Evolutionary conservation across 2,888 invertebrate species (phyloP).

Genomic region (Strigamia transsilvanica): DNA sequence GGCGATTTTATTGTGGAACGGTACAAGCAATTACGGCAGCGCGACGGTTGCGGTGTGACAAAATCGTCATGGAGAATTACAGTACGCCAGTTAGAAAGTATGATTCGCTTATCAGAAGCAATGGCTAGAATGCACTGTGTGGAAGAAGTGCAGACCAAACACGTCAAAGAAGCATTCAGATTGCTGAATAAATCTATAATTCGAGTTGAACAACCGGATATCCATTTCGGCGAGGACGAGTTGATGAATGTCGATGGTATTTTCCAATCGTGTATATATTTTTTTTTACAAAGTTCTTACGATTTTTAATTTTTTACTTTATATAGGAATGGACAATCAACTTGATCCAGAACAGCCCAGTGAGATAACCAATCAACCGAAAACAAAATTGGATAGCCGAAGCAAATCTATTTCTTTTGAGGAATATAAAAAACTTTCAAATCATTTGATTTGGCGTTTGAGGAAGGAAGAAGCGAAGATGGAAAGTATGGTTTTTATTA

Average conservation of each 20-base stretch:
- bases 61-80: constrained; percentile 94
- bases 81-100: constrained; percentile 92
- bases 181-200: constrained; percentile 96
- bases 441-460: constrained; percentile 90
- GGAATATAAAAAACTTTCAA: constrained; percentile 90
- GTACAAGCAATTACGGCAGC: constrained; percentile 84
- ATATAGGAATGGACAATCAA: background rate
- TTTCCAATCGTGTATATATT: too few species aligned
- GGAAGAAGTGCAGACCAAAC: constrained; percentile 81
- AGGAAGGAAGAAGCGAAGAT: constrained; percentile 76
- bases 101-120: constrained; percentile 95
- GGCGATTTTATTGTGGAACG: constrained; percentile 84
- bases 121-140: constrained; percentile 96
- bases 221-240: constrained; percentile 85
- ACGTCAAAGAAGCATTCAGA: constrained; percentile 90
- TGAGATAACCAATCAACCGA: background rate
- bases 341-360: background rate
- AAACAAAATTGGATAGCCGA: constrained; percentile 51
- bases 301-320: background rate
- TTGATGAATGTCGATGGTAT: background rate
- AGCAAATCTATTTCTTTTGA: constrained; percentile 77
- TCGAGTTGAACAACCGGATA: constrained; percentile 96
- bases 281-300: background rate
- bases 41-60: constrained; percentile 75
- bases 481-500: constrained; percentile 59